Base-by-base conservation (phyloP, 2,113 vertebrate genomes). In the Hystrix cristata region DNA sequence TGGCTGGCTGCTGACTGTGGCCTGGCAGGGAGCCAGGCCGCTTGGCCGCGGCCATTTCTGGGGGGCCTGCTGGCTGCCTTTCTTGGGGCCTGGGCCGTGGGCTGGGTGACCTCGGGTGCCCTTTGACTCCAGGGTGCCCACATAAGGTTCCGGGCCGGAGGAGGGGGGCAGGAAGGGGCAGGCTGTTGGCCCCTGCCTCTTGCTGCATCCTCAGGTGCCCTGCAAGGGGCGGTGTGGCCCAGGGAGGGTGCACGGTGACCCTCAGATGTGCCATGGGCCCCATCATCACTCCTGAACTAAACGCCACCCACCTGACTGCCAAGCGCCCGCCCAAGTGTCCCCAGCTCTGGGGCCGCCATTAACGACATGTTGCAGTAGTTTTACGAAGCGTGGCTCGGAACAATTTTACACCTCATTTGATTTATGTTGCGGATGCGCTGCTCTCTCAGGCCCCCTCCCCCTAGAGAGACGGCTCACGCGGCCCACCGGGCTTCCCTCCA, bases 341-440 rank as follows among this genome's bases (percentile, higher is more conserved):
- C 79, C 81, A 67, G 95, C 95, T 96, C 96, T 93, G 95, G 78
- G 93, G 97, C 95, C 4, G 18, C 91, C 34, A 34, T 88, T 96
- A 96, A 92, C 38, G 53, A 93, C 84, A 64, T 23, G 87, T 93
- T 60, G 80, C 87, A 51, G 95, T 55, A 67, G 93, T 92, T 98
- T 98, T 96, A 98, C 46, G 90, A 93, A 90, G 97, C 96, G 19
- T 95, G 87, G 95, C 97, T 92, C 7, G 3, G 90, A 92, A 95
- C 93, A 95, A 97, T 98, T 98, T 98, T 96, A 97, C 93, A 98
- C 97, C 95, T 97, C 98, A 97, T 97, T 98, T 98, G 96, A 98
- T 96, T 98, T 97, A 98, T 64, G 91, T 97, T 84, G 84, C 15
- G 7, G 95, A 95, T 64, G 46, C 21, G 3, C 80, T 87, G 87